These are phyloP conservation scores for Neopipo cinnamomea DNA, from an alignment of 2,113 vertebrate species.

Conservation along the genomic window DNA sequence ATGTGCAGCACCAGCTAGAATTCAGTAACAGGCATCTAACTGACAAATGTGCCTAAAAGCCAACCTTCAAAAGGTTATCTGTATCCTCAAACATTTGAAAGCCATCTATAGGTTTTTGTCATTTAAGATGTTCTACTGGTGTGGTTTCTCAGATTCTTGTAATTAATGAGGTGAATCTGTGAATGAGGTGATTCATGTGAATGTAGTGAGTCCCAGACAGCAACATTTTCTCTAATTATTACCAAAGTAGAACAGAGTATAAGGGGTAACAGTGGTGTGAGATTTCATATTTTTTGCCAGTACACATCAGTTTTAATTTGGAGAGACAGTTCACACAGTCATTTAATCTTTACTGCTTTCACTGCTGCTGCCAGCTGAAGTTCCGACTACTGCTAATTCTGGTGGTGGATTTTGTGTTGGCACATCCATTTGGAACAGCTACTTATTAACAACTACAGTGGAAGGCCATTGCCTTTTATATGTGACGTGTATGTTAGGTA, in stretches of 20 bases:
- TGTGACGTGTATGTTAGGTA: neutral
- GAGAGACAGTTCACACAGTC: neutral
- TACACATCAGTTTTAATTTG: neutral
- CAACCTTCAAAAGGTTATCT: neutral
- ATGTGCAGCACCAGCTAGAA: neutral
- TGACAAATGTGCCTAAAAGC: neutral
- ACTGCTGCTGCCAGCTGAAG: slow-evolving; percentile 21
- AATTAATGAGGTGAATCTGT: neutral
- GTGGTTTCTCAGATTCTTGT: neutral
- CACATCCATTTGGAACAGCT: slow-evolving; percentile 21
- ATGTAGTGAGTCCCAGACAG: neutral
- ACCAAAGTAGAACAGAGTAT: neutral
- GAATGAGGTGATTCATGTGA: too few relatives aligned
- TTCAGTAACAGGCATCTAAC: neutral
- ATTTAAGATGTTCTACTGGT: neutral
- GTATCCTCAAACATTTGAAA: neutral
- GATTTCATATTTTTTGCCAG: neutral
- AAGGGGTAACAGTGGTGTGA: neutral
- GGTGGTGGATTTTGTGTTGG: slow-evolving; percentile 34
- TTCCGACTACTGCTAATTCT: neutral
- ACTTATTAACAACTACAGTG: neutral
- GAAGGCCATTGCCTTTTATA: slow-evolving; percentile 6
- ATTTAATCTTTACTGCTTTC: slow-evolving; percentile 3
- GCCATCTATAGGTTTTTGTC: neutral
- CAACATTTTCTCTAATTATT: neutral